Evolutionary conservation across 2,888 invertebrate species (phyloP).

Genomic region (Stegana nigrithorax): DNA sequence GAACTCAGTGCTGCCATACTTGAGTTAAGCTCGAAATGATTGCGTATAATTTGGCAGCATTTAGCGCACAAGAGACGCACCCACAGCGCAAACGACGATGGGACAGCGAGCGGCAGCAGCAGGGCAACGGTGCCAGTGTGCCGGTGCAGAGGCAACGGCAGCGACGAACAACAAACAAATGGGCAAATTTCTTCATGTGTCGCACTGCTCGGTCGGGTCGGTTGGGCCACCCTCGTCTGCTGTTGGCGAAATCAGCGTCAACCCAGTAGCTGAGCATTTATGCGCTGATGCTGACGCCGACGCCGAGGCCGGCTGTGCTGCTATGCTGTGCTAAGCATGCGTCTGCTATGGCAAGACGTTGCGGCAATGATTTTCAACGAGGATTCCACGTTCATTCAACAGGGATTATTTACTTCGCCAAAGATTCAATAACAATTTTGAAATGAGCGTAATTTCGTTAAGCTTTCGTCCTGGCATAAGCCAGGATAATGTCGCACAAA

Average conservation of each 20-base stretch:
- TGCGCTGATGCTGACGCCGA: too few species aligned
- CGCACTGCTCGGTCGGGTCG: too few species aligned
- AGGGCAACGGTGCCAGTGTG: too few species aligned
- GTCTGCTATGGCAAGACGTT: too few species aligned
- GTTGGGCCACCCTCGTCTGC: too few species aligned
- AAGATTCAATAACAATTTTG: conserved; percentile 65
- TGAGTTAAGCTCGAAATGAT: conserved; percentile 51
- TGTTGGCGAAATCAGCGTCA: too few species aligned
- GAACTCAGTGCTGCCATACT: conserved; percentile 35
- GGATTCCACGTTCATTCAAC: conserved; percentile 60
- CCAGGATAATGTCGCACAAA: conserved; percentile 47
- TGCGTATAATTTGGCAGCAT: conserved; percentile 53
- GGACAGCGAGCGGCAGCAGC: not conserved
- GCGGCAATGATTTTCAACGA: conserved; percentile 27
- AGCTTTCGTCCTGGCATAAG: conserved; percentile 40
- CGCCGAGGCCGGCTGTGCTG: too few species aligned
- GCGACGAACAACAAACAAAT: too few species aligned
- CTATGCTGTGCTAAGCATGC: too few species aligned
- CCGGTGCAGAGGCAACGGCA: too few species aligned
- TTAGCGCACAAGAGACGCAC: conserved; percentile 29
- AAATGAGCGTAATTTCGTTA: conserved; percentile 54
- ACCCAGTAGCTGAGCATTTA: too few species aligned
- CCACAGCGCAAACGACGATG: conserved; percentile 9
- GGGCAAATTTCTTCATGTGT: too few species aligned
- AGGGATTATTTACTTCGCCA: conserved; percentile 63